phyloP scores from a whole-genome alignment of 1,140 invertebrate genomes.

The Dufourea novaeangliae region DNA sequence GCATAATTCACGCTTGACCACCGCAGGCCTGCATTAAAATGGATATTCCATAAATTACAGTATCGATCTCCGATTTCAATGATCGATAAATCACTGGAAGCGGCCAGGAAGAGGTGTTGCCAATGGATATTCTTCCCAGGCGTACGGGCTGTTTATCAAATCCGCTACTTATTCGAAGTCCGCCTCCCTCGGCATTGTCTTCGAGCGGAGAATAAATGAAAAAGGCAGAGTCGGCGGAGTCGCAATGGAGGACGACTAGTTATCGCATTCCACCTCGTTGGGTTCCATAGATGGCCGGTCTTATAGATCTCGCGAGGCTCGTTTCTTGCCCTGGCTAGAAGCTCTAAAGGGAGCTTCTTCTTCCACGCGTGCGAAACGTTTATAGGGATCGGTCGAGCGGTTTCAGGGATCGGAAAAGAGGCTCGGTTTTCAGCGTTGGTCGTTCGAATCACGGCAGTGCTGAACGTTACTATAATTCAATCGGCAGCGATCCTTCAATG shows the following conservation, averaged over 20 bases:
- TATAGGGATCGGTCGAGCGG: background rate
- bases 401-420: conserved; percentile 20
- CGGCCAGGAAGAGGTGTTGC: background rate
- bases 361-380: conserved; percentile 26
- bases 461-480: conserved; percentile 26
- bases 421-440: conserved; percentile 7
- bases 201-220: conserved; percentile 10
- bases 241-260: conserved; percentile 29
- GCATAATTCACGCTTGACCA: conserved; percentile 13
- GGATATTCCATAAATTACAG: conserved; percentile 35
- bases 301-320: conserved; percentile 27
- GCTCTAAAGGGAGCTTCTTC: conserved; percentile 35
- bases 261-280: conserved; percentile 42
- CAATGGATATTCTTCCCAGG: background rate
- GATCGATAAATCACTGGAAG: conserved; percentile 22
- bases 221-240: conserved; percentile 4
- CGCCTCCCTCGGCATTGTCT: conserved; percentile 21
- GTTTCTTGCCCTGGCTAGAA: conserved; percentile 37
- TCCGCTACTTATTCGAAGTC: conserved; percentile 5
- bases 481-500: conserved; percentile 35
- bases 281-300: conserved; percentile 26
- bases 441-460: background rate
- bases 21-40: background rate
- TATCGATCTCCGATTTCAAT: conserved; percentile 32
- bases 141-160: conserved; percentile 14